A percentile compares a stretch with the other conserved stretches of the same genome.
These are phyloP conservation scores for Odobenus rosmarus DNA, from an alignment of 2,113 vertebrate species.

Conservation along the genomic window DNA sequence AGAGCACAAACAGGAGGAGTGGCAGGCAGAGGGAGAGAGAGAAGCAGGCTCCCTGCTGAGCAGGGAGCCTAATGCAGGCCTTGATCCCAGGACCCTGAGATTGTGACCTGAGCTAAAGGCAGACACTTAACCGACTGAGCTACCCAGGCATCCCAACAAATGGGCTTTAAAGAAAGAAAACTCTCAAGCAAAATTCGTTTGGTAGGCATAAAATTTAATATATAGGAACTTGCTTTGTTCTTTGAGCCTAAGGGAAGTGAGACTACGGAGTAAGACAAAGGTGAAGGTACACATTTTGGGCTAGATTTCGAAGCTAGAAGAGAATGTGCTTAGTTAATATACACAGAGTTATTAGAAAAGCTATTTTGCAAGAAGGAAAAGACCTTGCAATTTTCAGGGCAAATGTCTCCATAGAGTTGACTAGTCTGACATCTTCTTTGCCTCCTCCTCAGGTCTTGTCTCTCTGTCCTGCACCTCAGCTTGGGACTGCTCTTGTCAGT, in stretches of 20 bases:
- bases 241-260: not conserved
- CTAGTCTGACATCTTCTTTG: not conserved
- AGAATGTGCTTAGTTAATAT: not conserved
- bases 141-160: not conserved
- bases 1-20: not conserved
- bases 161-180: conserved; percentile 27
- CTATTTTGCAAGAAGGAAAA: not conserved
- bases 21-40: not conserved
- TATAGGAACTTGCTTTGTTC: not conserved
- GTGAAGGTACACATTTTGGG: not conserved
- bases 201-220: not conserved
- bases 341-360: not conserved
- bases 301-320: not conserved
- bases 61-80: no score
- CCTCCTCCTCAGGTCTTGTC: fast-evolving
- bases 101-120: not conserved
- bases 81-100: not conserved
- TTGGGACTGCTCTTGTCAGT: not conserved
- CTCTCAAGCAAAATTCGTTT: not conserved
- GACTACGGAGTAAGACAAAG: not conserved
- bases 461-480: fast-evolving
- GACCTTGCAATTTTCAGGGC: not conserved
- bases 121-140: not conserved
- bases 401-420: not conserved
- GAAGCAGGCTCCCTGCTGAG: not conserved